A percentile compares a stretch with the other conserved stretches of the same genome.
phyloP scores from a whole-genome alignment of 2,113 vertebrate genomes.

The Bagarius yarrelli region DNA sequence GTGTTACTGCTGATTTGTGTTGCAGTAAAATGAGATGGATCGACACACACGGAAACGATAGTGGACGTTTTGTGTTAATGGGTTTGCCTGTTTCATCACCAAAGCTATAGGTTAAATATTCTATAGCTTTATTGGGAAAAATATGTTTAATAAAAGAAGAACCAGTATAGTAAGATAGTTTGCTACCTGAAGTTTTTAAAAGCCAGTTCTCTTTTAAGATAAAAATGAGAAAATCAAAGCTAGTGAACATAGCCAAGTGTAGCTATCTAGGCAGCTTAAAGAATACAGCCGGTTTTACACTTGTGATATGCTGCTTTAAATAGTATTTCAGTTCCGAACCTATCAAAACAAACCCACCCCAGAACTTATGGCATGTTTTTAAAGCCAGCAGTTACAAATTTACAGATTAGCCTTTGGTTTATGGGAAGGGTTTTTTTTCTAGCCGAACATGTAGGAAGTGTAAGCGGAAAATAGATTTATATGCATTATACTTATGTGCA shows the following conservation, averaged over 20 bases:
- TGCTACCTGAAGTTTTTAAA: conserved; percentile 2
- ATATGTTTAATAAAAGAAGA: conserved; percentile 26
- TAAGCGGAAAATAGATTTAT: conserved; percentile 10
- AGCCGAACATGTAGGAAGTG: conserved; percentile 49
- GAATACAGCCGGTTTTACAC: neutral
- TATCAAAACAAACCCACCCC: neutral
- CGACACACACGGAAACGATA: neutral
- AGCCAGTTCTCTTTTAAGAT: neutral
- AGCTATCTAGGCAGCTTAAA: neutral
- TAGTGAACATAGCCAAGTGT: neutral
- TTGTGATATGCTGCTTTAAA: neutral
- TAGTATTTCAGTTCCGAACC: neutral
- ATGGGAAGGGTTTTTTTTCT: conserved; percentile 6
- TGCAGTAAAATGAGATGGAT: neutral
- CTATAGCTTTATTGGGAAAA: too few species aligned
- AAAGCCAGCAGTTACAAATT: neutral
- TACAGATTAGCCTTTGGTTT: conserved; percentile 2
- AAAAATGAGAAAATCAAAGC: neutral
- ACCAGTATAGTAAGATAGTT: neutral
- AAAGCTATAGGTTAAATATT: neutral
- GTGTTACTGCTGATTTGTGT: conserved; percentile 11
- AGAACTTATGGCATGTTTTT: neutral
- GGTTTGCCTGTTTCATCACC: neutral
- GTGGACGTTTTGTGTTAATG: neutral
- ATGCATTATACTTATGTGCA: neutral